phyloP scores from a whole-genome alignment of 2,888 invertebrate genomes.

The Polydrusus tereticollis region DNA sequence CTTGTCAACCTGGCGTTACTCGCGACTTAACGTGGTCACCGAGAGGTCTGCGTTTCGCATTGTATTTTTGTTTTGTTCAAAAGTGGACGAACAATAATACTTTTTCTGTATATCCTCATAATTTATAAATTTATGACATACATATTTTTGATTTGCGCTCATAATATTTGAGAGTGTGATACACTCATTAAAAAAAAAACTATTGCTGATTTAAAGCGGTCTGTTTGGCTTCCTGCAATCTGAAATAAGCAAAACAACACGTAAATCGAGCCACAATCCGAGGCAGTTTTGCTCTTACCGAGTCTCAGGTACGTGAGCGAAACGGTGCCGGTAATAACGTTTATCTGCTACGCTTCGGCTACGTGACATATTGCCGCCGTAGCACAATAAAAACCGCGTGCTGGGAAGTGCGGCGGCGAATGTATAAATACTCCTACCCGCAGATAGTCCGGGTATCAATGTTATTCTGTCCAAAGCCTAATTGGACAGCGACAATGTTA shows the following conservation, averaged over 20 bases:
- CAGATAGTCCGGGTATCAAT: constrained; percentile 50
- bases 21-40: too few species aligned
- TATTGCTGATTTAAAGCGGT: not conserved
- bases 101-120: not conserved
- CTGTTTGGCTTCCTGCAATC: not conserved
- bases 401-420: constrained; percentile 51
- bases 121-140: not conserved
- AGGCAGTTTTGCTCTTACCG: constrained; percentile 43
- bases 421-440: constrained; percentile 59
- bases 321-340: constrained; percentile 57
- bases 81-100: not conserved
- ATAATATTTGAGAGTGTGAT: not conserved
- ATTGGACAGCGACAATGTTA: too few species aligned
- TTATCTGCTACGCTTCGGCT: constrained; percentile 60
- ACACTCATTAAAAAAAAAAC: too few species aligned
- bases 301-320: constrained; percentile 58
- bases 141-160: not conserved
- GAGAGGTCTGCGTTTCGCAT: too few species aligned
- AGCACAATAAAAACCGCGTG: constrained; percentile 58
- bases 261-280: constrained; percentile 34
- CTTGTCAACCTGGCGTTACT: too few species aligned
- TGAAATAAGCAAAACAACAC: constrained; percentile 26
- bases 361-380: constrained; percentile 64
- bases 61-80: too few species aligned
- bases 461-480: not conserved